Evolutionary conservation across 1,140 invertebrate species (phyloP).

Genomic region (Pogonomyrmex californicus): DNA sequence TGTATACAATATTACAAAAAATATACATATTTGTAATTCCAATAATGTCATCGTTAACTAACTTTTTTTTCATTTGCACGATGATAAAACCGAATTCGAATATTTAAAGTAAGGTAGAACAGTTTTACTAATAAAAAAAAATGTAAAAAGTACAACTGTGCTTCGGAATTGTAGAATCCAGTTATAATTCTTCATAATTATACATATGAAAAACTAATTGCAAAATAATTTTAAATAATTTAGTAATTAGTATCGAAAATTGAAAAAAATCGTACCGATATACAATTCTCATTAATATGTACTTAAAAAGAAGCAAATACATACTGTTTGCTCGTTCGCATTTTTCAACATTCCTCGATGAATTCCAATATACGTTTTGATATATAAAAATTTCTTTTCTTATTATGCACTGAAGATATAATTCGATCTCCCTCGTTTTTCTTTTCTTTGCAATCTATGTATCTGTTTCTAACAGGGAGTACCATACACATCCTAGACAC

Average conservation of each 20-base stretch:
- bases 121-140: slow-evolving; percentile 42
- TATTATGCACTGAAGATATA: slow-evolving; percentile 38
- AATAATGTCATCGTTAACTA: not conserved
- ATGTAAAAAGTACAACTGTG: slow-evolving; percentile 29
- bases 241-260: not conserved
- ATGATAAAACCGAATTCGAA: slow-evolving; percentile 48
- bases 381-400: slow-evolving; percentile 55
- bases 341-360: not conserved
- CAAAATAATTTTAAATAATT: not conserved
- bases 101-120: slow-evolving; percentile 2
- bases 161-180: not conserved
- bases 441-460: slow-evolving; percentile 56
- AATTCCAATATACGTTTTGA: slow-evolving; percentile 23
- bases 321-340: not conserved
- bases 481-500: slow-evolving; percentile 1
- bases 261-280: not conserved
- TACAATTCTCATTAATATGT: not conserved
- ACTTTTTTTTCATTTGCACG: slow-evolving; percentile 62
- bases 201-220: not conserved
- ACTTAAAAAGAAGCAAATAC: slow-evolving; percentile 11
- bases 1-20: not conserved
- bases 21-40: not conserved
- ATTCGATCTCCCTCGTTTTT: slow-evolving; percentile 9
- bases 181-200: not conserved
- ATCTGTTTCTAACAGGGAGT: slow-evolving; percentile 23